Base-by-base conservation (phyloP, 1,140 invertebrate species). In the Acarapis woodi region DNA sequence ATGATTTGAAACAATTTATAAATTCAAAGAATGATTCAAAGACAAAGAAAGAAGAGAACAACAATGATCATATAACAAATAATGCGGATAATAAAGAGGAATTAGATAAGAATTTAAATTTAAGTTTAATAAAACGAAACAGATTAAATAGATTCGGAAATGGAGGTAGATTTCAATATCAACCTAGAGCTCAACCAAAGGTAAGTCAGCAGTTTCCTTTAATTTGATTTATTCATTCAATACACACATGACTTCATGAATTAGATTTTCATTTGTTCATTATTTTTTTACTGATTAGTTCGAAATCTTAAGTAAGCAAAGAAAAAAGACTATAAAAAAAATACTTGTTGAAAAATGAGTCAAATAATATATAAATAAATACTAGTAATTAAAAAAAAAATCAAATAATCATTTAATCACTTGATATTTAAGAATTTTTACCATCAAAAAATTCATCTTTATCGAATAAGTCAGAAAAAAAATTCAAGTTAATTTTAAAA, bases 81-180 rank as follows among this genome's bases (percentile, higher is more conserved):
- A 33, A 19, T 19, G 4, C 4, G 3, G 19, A 4, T 4, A n/a
- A 33, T 10, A 6, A 32, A 14, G 30, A 12, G 16, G 18, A 18
- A 19, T n/a, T n/a, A n/a, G n/a, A n/a, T n/a, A n/a, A n/a, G n/a
- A n/a, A n/a, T n/a, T n/a, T n/a, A n/a, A n/a, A n/a, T n/a, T n/a
- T n/a, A n/a, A n/a, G n/a, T n/a, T n/a, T n/a, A 20, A 18, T 2
- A 10, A 18, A 5, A 19, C 18, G 6, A 6, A 33, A 19, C 6
- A 15, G 6, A 9, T 12, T 33, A 16, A 20, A 33, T 16, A 16
- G 26, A 25, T 10, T 42, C 20, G 33, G 35, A 14, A 24, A 14
- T 3, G 18, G 21, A 14, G 38, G 19, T 37, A 37, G 40, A 29
- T 42, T 37, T 14, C 26, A 28, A n/a, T 38, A 32, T 20, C 8